Percentiles rank a stretch among this genome's conserved stretches.
These are phyloP conservation scores for Magallana nippona DNA, from an alignment of 2,888 invertebrate species.

Conservation along the genomic window DNA sequence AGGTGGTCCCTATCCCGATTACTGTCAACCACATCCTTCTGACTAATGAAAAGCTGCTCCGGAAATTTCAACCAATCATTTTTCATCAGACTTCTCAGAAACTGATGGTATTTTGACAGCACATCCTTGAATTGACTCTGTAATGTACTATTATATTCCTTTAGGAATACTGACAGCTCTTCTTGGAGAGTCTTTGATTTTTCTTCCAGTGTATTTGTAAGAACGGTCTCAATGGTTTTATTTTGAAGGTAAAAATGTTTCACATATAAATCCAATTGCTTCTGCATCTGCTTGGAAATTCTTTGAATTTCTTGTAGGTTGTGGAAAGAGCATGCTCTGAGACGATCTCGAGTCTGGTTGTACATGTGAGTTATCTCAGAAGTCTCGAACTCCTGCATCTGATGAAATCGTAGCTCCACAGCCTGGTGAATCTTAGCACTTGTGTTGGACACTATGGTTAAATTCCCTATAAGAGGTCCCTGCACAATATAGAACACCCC, in stretches of 20 bases:
- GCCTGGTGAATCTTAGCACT: conserved; percentile 66
- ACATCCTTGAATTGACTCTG: conserved; percentile 63
- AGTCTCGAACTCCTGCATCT: conserved; percentile 66
- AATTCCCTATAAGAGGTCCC: conserved; percentile 59
- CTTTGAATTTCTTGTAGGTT: conserved; percentile 57
- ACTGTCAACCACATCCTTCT: conserved; percentile 58
- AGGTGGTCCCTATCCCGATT: conserved; percentile 58
- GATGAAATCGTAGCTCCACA: conserved; percentile 60
- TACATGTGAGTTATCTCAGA: conserved; percentile 61
- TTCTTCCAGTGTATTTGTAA: conserved; percentile 54
- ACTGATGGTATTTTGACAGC: conserved; percentile 65
- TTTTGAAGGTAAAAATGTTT: conserved; percentile 58
- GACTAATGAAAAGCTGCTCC: conserved; percentile 66
- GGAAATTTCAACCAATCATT: conserved; percentile 76
- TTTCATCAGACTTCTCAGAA: conserved; percentile 67
- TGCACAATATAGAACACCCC: conserved; percentile 70
- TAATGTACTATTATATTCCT: conserved; percentile 66
- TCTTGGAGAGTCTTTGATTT: conserved; percentile 57
- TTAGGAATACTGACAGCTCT: conserved; percentile 65
- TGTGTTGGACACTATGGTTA: conserved; percentile 64
- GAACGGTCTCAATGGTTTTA: conserved; percentile 59
- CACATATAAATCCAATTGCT: conserved; percentile 52
- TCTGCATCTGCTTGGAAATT: conserved; percentile 54
- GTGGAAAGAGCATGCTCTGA: conserved; percentile 70
- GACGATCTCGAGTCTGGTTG: conserved; percentile 61